Conservation (phyloP, 2,797 vertebrate species). For the Helostoma temminkii region DNA sequence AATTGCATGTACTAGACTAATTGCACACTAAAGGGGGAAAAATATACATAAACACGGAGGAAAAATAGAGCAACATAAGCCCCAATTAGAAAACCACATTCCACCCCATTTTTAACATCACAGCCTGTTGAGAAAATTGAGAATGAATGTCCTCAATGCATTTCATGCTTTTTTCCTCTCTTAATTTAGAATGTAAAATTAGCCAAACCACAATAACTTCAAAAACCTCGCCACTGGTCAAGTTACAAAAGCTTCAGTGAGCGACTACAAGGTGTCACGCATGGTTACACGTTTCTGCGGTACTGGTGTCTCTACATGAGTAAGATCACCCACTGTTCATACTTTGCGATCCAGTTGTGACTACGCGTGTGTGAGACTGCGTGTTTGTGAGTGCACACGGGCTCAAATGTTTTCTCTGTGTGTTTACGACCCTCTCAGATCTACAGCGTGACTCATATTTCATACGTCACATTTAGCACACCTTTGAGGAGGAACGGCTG, state of each 20-base stretch:
- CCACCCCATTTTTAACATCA: conserved; percentile 54
- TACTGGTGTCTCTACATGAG: conserved; percentile 15
- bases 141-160: conserved; percentile 32
- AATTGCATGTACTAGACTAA: conserved; percentile 47
- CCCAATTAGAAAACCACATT: conserved; percentile 48
- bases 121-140: conserved; percentile 48
- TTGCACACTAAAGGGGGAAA: conserved; percentile 33
- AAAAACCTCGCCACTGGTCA: conserved; percentile 23
- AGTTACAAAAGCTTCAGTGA: conserved; percentile 25
- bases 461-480: conserved; percentile 74
- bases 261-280: conserved; percentile 35
- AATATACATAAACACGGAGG: conserved; percentile 31
- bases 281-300: conserved; percentile 28
- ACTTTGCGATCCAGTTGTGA: conserved; percentile 32
- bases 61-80: conserved; percentile 26
- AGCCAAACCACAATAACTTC: conserved; percentile 36
- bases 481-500: conserved; percentile 56
- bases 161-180: conserved; percentile 31
- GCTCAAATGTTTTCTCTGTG: conserved; percentile 47
- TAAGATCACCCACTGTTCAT: not conserved
- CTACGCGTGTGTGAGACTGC: conserved; percentile 8
- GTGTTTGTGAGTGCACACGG: conserved; percentile 43
- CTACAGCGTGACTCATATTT: conserved; percentile 66
- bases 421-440: conserved; percentile 69
- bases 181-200: conserved; percentile 59